Conservation (phyloP, 2,888 invertebrate species). For the Pterobdella sp. region DNA sequence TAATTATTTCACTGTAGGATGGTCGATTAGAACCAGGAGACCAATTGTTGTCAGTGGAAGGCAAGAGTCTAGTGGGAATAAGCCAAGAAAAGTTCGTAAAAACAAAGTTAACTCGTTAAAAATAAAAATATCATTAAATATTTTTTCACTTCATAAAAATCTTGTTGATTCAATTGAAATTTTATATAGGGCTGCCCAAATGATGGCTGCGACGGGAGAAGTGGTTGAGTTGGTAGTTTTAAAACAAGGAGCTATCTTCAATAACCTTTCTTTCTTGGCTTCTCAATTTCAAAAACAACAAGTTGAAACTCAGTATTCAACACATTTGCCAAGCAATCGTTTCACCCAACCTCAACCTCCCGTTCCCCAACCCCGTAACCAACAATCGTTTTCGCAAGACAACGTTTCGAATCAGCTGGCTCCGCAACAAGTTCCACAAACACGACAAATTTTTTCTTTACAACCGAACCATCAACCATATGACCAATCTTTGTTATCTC, state of each 20-base stretch:
- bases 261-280: conserved; percentile 79
- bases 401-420: neutral
- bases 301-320: neutral
- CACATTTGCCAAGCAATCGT: neutral
- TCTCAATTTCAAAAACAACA: neutral
- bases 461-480: neutral
- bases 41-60: conserved; percentile 90
- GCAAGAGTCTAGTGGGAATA: conserved; percentile 78
- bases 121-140: neutral
- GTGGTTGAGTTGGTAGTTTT: conserved; percentile 89
- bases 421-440: neutral
- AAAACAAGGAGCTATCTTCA: conserved; percentile 92
- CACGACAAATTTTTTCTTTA: neutral
- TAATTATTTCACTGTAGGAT: conserved; percentile 23
- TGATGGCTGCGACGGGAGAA: conserved; percentile 84
- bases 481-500: neutral
- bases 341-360: conserved; percentile 7
- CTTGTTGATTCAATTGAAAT: neutral
- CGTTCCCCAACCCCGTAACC: conserved; percentile 9
- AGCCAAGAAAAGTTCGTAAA: conserved; percentile 61
- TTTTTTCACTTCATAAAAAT: neutral
- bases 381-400: neutral
- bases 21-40: conserved; percentile 77
- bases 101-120: neutral
- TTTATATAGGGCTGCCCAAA: conserved; percentile 75